phyloP scores from a whole-genome alignment of 2,113 vertebrate species.

The Sorex fumeus region DNA sequence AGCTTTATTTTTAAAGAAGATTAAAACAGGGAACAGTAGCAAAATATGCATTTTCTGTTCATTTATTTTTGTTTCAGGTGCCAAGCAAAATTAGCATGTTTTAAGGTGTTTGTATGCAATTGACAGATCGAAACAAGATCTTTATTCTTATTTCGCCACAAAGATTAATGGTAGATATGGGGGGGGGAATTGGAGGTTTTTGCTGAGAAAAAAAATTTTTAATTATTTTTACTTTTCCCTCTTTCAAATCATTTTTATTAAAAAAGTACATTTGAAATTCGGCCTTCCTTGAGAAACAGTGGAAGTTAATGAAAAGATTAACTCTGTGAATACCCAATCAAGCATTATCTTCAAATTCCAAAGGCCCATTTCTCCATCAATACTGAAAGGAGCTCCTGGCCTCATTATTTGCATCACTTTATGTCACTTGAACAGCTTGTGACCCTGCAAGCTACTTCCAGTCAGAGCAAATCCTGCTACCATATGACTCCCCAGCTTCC shows the following conservation, averaged over 20 bases:
- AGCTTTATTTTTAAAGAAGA: background rate
- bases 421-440: background rate
- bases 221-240: slow-evolving; percentile 38
- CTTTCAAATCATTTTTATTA: slow-evolving; percentile 29
- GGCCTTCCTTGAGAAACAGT: slow-evolving; percentile 10
- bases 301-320: slow-evolving; percentile 24
- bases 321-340: slow-evolving; percentile 40
- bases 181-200: background rate
- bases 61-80: background rate
- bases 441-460: background rate
- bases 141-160: slow-evolving; percentile 19
- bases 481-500: background rate
- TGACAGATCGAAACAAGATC: background rate
- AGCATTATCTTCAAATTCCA: slow-evolving; percentile 58
- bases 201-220: background rate
- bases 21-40: background rate
- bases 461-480: background rate
- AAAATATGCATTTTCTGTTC: background rate
- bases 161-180: slow-evolving; percentile 4
- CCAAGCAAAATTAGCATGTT: background rate
- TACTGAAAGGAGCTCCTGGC: background rate
- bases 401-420: background rate
- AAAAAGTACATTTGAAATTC: background rate
- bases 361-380: background rate
- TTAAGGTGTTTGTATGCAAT: slow-evolving; percentile 14